Percentiles rank a stretch among this genome's conserved stretches.
phyloP scores from a whole-genome alignment of 2,888 invertebrate genomes.

The Coleophora deauratella region DNA sequence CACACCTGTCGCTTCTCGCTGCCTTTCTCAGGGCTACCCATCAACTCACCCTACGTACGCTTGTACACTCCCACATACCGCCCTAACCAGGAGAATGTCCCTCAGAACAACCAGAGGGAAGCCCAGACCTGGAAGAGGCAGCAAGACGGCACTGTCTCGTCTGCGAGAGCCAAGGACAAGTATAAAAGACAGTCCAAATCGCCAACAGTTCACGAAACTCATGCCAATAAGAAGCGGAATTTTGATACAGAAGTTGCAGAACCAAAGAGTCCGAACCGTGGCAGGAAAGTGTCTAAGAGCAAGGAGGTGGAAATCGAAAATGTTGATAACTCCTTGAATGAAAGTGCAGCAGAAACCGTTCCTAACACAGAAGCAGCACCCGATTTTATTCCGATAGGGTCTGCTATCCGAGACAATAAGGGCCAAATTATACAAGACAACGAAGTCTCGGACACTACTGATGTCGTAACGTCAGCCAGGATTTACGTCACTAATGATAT shows the following conservation, averaged over 20 bases:
- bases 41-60: conserved; percentile 51
- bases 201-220: conserved; percentile 42
- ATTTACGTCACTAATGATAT: conserved; percentile 66
- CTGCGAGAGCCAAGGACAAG: conserved; percentile 14
- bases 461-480: conserved; percentile 53
- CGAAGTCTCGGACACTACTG: conserved; percentile 62
- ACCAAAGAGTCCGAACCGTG: conserved; percentile 23
- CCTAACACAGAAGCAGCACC: conserved; percentile 27
- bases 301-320: conserved; percentile 16
- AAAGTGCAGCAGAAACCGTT: neutral
- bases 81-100: conserved; percentile 5
- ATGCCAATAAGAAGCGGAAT: conserved; percentile 29
- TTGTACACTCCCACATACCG: conserved; percentile 40
- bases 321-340: neutral
- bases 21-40: conserved; percentile 54
- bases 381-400: conserved; percentile 41
- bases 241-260: conserved; percentile 24
- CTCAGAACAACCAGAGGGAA: conserved; percentile 11
- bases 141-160: conserved; percentile 20
- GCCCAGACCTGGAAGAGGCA: conserved; percentile 13
- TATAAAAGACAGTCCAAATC: conserved; percentile 57
- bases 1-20: conserved; percentile 48
- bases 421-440: conserved; percentile 63
- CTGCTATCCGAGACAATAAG: conserved; percentile 47
- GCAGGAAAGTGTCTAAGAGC: conserved; percentile 25